Evolutionary conservation across 2,113 vertebrate genomes (phyloP).

Genomic region (Toxotes chatareus): DNA sequence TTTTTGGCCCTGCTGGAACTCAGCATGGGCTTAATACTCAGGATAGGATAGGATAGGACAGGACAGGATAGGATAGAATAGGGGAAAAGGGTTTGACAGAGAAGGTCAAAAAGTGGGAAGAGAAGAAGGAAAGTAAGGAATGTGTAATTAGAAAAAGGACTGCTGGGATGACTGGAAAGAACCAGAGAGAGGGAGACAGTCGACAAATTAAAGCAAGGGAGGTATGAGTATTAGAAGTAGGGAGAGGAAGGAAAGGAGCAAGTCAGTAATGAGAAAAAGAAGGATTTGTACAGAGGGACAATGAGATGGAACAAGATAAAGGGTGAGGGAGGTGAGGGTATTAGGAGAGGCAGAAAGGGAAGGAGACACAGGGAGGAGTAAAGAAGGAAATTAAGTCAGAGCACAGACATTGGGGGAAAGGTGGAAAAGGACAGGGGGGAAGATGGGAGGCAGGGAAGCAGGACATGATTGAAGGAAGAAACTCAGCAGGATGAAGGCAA

Average conservation of each 20-base stretch:
- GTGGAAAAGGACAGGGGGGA: neutral
- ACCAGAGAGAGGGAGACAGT: neutral
- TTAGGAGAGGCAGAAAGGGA: constrained; percentile 13
- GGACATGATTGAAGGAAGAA: constrained; percentile 17
- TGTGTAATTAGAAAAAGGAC: constrained; percentile 20
- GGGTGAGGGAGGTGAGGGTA: constrained; percentile 10
- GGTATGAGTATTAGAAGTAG: constrained; percentile 9
- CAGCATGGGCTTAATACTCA: constrained; percentile 50
- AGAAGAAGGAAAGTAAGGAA: constrained; percentile 15
- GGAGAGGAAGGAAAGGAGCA: neutral
- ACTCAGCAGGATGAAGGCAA: neutral
- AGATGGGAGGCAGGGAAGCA: neutral
- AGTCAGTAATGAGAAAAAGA: constrained; percentile 44
- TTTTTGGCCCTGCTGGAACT: constrained; percentile 46
- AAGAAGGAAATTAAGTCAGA: constrained; percentile 27
- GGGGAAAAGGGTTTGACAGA: neutral
- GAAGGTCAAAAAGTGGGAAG: constrained; percentile 33
- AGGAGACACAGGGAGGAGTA: neutral
- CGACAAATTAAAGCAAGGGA: neutral
- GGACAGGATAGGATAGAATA: constrained; percentile 17
- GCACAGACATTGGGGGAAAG: neutral
- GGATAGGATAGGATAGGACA: constrained; percentile 28
- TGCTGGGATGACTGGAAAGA: constrained; percentile 8
- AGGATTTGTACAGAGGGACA: constrained; percentile 39
- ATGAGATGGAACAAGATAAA: constrained; percentile 24